Percentiles rank a stretch among this genome's conserved stretches.
Conservation (phyloP, 2,797 vertebrate genomes). For the Bucorvus abyssinicus region DNA sequence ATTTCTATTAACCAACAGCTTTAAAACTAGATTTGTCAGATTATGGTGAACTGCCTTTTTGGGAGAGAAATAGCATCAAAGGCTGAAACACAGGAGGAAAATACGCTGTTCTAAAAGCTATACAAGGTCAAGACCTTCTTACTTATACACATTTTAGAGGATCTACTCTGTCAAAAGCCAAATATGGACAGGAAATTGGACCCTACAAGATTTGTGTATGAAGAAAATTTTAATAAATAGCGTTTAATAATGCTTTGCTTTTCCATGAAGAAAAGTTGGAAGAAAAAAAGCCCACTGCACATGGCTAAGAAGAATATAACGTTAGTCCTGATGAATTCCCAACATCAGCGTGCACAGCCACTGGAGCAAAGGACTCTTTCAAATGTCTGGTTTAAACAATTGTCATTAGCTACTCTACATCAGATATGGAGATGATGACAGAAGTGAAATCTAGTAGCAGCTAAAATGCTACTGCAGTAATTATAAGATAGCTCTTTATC, state of each 20-base stretch:
- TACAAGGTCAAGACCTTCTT: conserved; percentile 1
- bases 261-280: background rate
- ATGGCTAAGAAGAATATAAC: background rate
- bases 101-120: background rate
- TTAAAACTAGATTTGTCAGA: background rate
- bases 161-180: background rate
- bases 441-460: conserved; percentile 15
- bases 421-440: conserved; percentile 9
- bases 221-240: conserved; percentile 7
- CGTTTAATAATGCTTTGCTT: conserved; percentile 1
- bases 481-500: conserved; percentile 37
- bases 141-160: background rate
- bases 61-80: background rate
- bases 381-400: background rate
- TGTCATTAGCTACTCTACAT: background rate
- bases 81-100: background rate
- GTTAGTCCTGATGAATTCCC: background rate
- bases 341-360: background rate
- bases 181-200: background rate
- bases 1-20: background rate
- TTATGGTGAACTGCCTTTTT: background rate
- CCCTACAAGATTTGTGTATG: background rate
- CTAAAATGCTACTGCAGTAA: conserved; percentile 35
- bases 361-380: background rate
- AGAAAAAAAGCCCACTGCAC: background rate